These are phyloP conservation scores for Hedya salicella DNA, from an alignment of 2,888 invertebrate species.

Conservation along the genomic window DNA sequence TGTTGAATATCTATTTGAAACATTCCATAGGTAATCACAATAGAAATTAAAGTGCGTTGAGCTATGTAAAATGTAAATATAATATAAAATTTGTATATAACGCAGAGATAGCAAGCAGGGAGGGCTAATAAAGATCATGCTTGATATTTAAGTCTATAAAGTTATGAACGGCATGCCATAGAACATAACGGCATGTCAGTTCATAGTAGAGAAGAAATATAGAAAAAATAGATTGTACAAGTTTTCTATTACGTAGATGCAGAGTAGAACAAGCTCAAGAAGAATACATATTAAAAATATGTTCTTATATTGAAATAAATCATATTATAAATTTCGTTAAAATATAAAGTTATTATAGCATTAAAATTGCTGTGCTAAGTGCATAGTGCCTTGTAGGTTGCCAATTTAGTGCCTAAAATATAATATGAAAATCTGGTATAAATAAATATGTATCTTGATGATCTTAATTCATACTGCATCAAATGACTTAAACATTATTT, in stretches of 20 bases:
- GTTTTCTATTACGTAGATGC: conserved; percentile 40
- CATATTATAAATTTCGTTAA: conserved; percentile 61
- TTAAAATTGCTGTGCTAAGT: conserved; percentile 82
- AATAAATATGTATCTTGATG: conserved; percentile 30
- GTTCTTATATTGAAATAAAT: conserved; percentile 45
- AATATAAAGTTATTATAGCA: conserved; percentile 65
- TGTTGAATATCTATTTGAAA: conserved; percentile 68
- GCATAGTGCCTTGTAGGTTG: conserved; percentile 86
- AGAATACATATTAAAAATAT: conserved; percentile 47
- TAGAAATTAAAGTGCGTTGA: conserved; percentile 64
- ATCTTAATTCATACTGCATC: conserved; percentile 13
- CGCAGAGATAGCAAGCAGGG: conserved; percentile 49
- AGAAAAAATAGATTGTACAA: conserved; percentile 37
- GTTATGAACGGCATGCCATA: conserved; percentile 21
- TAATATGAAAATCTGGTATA: conserved; percentile 35
- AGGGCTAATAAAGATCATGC: conserved; percentile 23
- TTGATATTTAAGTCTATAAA: conserved; percentile 28
- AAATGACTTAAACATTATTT: conserved; percentile 23
- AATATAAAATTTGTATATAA: conserved; percentile 74
- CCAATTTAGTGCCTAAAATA: conserved; percentile 84
- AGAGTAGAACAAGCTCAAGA: conserved; percentile 43
- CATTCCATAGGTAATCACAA: conserved; percentile 74
- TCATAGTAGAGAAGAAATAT: conserved; percentile 35
- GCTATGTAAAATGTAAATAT: conserved; percentile 81
- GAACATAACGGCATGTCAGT: no score